Evolutionary conservation across 2,888 invertebrate genomes (phyloP).

Genomic region (Nephrotoma appendiculata): DNA sequence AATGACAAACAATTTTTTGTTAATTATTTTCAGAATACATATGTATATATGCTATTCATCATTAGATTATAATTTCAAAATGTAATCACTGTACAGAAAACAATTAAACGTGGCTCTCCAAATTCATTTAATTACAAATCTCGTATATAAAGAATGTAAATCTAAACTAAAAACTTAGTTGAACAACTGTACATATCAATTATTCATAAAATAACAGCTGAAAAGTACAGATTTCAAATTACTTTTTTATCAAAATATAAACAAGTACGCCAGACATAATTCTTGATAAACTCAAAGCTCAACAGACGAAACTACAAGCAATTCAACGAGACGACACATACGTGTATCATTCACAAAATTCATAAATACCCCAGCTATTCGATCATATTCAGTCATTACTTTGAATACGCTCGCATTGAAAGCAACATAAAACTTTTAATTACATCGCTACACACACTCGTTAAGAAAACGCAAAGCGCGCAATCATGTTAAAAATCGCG

Average conservation of each 20-base stretch:
- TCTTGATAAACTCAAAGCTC: neutral
- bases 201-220: too few species aligned
- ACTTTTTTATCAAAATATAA: neutral
- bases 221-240: neutral
- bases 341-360: neutral
- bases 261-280: neutral
- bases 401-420: neutral
- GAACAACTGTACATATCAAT: neutral
- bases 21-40: too few species aligned
- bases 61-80: too few species aligned
- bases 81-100: too few species aligned
- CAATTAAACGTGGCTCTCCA: too few species aligned
- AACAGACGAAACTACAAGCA: neutral
- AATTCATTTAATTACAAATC: too few species aligned
- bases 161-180: neutral
- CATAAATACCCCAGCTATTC: neutral
- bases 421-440: neutral
- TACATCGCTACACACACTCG: neutral
- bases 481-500: neutral
- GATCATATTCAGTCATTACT: neutral
- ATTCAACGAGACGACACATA: neutral
- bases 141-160: neutral
- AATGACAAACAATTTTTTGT: too few species aligned
- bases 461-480: neutral
- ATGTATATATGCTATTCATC: too few species aligned